Conservation (phyloP, 1,140 invertebrate species). For the Monomorium pharaonis region DNA sequence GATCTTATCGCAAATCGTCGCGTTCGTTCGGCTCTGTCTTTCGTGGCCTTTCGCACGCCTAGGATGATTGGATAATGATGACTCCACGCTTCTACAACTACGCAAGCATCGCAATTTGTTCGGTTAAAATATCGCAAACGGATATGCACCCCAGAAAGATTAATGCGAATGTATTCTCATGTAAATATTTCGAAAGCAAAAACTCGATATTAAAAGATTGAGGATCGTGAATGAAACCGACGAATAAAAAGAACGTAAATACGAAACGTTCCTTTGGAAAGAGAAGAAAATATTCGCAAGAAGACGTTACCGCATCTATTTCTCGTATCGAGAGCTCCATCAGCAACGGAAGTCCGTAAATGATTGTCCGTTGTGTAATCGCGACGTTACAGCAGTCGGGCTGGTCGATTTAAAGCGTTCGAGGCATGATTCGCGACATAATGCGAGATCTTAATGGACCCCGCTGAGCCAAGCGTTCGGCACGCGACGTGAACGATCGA, state of each 20-base stretch:
- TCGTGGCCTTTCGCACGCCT: neutral
- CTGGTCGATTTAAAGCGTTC: constrained; percentile 37
- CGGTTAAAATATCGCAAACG: neutral
- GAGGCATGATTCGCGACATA: constrained; percentile 38
- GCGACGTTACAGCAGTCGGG: constrained; percentile 28
- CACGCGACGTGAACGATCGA: constrained; percentile 45
- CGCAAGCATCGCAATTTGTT: neutral
- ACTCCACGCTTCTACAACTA: neutral
- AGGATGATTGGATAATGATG: constrained; percentile 58
- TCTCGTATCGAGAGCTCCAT: neutral
- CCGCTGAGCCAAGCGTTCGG: constrained; percentile 20
- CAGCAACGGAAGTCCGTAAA: constrained; percentile 7
- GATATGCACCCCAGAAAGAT: too few relatives aligned
- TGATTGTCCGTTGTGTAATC: constrained; percentile 47
- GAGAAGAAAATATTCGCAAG: neutral
- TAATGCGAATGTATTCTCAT: neutral
- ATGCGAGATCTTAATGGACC: constrained; percentile 50
- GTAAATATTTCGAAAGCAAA: too few relatives aligned
- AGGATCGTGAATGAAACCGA: neutral
- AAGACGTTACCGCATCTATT: neutral
- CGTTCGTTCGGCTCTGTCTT: constrained; percentile 19
- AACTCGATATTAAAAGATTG: neutral
- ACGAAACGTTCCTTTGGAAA: neutral
- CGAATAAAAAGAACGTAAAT: neutral
- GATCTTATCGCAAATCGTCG: constrained; percentile 8